phyloP scores from a whole-genome alignment of 2,888 invertebrate genomes.

The Eristalinus aeneus region DNA sequence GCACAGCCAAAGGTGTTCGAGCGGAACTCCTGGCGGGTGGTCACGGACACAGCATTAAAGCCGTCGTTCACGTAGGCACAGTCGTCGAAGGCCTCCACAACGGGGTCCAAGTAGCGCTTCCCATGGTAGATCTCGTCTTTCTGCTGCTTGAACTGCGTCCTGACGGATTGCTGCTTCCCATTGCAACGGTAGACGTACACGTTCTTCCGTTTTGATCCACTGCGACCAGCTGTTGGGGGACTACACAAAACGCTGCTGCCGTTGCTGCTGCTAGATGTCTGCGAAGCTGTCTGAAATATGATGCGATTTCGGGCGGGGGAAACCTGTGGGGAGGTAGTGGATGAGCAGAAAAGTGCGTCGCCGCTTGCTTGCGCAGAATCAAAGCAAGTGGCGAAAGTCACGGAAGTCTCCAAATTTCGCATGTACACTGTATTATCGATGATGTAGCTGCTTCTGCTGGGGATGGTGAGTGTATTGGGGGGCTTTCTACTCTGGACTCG shows the following conservation, averaged over 20 bases:
- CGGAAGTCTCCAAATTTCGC: constrained; percentile 64
- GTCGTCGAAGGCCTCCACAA: constrained; percentile 73
- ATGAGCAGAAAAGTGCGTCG: background rate
- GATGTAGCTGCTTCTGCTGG: constrained; percentile 40
- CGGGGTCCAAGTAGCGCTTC: constrained; percentile 76
- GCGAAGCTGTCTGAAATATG: constrained; percentile 30
- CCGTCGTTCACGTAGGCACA: constrained; percentile 75
- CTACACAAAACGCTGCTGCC: constrained; percentile 40
- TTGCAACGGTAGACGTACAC: constrained; percentile 31
- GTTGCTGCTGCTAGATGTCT: constrained; percentile 16
- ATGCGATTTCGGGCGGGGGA: constrained; percentile 30
- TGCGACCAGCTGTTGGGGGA: constrained; percentile 39
- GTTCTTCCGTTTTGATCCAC: constrained; percentile 54
- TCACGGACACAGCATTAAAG: constrained; percentile 46
- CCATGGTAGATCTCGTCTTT: constrained; percentile 75
- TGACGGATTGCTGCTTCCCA: constrained; percentile 48
- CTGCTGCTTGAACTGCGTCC: constrained; percentile 58
- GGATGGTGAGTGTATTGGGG: constrained; percentile 69
- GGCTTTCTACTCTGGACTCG: constrained; percentile 67
- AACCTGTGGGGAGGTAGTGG: background rate
- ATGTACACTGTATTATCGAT: constrained; percentile 66
- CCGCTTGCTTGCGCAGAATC: background rate
- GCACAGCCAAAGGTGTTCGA: constrained; percentile 67
- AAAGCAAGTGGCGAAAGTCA: constrained; percentile 44
- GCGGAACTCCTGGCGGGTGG: constrained; percentile 46